These are phyloP conservation scores for Xenotilapia leptura DNA, from an alignment of 2,113 vertebrate species.

Conservation along the genomic window DNA sequence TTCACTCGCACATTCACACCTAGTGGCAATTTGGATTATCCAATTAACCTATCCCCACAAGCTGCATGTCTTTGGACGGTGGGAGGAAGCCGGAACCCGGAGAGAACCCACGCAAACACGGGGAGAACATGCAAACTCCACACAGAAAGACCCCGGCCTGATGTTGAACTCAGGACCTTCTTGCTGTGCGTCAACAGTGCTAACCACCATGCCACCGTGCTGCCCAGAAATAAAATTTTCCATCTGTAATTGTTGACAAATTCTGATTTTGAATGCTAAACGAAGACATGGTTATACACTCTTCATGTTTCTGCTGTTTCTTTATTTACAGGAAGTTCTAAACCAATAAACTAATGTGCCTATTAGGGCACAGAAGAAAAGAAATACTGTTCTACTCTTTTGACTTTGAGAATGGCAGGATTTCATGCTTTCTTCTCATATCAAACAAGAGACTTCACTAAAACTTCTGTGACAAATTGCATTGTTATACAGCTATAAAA, in stretches of 20 bases:
- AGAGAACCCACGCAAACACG: no score
- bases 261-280: not conserved
- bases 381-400: not conserved
- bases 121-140: no score
- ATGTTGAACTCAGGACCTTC: no score
- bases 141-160: no score
- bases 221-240: constrained; percentile 27
- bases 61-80: no score
- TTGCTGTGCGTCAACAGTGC: no score
- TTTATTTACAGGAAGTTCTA: not conserved
- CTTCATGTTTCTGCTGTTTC: not conserved
- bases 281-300: not conserved
- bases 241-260: not conserved
- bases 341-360: not conserved
- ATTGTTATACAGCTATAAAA: constrained; percentile 20
- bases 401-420: not conserved
- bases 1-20: no score
- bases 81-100: no score
- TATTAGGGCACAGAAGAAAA: not conserved
- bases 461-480: constrained; percentile 43
- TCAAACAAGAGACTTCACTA: not conserved
- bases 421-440: not conserved
- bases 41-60: no score
- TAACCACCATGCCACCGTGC: no score
- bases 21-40: no score